Percentiles rank a stretch among this genome's conserved stretches.
These are phyloP conservation scores for Anoplophora glabripennis DNA, from an alignment of 1,140 invertebrate genomes.

Conservation along the genomic window DNA sequence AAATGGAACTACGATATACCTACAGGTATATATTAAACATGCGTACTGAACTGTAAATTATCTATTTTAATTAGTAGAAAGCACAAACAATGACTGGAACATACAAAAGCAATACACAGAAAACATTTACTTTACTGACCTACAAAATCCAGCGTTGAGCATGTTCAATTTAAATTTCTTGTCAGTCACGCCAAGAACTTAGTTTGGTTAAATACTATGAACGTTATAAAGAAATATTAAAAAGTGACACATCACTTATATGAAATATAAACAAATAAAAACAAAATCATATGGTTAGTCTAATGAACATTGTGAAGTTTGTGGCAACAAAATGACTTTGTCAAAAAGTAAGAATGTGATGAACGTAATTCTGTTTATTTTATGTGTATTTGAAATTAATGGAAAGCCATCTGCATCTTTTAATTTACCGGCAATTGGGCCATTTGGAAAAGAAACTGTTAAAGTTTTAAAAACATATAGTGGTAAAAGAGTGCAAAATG, in stretches of 20 bases:
- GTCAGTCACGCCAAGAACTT: slow-evolving; percentile 7
- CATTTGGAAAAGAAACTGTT: slow-evolving; percentile 31
- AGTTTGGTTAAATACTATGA: slow-evolving; percentile 2
- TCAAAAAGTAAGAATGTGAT: slow-evolving; percentile 23
- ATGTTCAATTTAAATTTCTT: neutral
- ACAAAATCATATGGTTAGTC: neutral
- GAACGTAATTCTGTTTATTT: slow-evolving; percentile 27
- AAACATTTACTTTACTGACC: slow-evolving; percentile 14
- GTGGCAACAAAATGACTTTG: slow-evolving; percentile 7
- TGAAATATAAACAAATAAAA: neutral
- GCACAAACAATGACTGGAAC: too few species aligned
- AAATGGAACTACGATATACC: too few species aligned
- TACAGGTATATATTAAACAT: too few species aligned
- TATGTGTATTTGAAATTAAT: slow-evolving; percentile 33
- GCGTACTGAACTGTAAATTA: too few species aligned
- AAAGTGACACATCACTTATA: neutral
- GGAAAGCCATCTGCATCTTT: slow-evolving; percentile 54
- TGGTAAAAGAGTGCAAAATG: slow-evolving; percentile 58
- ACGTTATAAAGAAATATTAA: slow-evolving; percentile 1
- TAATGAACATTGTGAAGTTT: neutral
- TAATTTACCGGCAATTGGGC: slow-evolving; percentile 49
- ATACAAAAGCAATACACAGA: too few species aligned
- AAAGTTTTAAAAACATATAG: slow-evolving; percentile 56
- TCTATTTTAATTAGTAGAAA: too few species aligned
- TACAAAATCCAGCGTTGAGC: slow-evolving; percentile 10